Base-by-base conservation (phyloP, 1,140 invertebrate genomes). In the Varroa destructor region DNA sequence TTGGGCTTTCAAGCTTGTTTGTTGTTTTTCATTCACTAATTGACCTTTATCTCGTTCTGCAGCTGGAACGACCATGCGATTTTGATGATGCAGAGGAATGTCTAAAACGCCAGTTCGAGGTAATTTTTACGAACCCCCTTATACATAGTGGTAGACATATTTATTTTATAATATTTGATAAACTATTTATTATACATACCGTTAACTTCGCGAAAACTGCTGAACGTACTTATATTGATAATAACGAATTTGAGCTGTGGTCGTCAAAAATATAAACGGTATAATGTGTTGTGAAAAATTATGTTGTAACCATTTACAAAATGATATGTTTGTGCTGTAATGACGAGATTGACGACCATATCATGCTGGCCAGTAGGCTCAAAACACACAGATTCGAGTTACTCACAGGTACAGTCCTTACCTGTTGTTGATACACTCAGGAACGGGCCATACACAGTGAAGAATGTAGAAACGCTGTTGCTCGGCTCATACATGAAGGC, bases 11-110 rank as follows among this genome's bases (percentile, higher is more conserved):
- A 37, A 1, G 8, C 57, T 3, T 58, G 12, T 42, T 12, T 5
- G 3, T 36, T 58, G 61, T 43, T 37, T 43, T 8, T 58, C 4
- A 25, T 67, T 67, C 10, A 25, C 40, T 1, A 12, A 36, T 37
- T 40, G 37, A 43, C 61, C 61, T 25, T 25, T 25, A 25, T 25
- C 25, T 25, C 25, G 25, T 25, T 25, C 10, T 25, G 73, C 72
- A 73, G 43, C 12, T 43, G n/a, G 73, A 74, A 70, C 73, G 75
- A 71, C 73, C 73, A 72, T 80, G 81, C 75, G 85, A 80, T 78
- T 75, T 77, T 10, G 83, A 83, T 12, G 76, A 76, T 58, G 86
- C 89, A 0, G 88, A 91, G 79, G 91, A 95, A 81, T 97, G 93
- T 81, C 81, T 97, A 10, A 94, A 94, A 80, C 85, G 85, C 78